Base-by-base conservation (phyloP, 1,140 invertebrate genomes). In the Scaptomyza hsui region DNA sequence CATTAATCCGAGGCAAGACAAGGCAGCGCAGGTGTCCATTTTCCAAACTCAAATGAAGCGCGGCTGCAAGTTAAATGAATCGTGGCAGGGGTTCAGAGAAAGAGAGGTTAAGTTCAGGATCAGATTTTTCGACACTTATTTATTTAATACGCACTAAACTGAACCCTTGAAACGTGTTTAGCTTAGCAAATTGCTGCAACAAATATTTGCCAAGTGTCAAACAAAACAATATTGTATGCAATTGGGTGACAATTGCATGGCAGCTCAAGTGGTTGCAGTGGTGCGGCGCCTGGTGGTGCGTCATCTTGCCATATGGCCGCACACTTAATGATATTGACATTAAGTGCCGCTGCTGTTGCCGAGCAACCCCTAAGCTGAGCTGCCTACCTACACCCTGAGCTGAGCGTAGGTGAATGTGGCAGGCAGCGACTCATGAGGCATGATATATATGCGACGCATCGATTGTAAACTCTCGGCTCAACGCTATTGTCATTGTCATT, bases 291-390 rank as follows among this genome's bases (percentile, higher is more conserved):
- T 15, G 44, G 16, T 53, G 45, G 53, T 64, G 55, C 60, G 47
- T 37, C 41, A 57, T 41, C 52, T 62, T 13, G 24, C 63, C 80
- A 83, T 76, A 85, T 79, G 80, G 52, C 21, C 32, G 67, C 45
- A 59, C 75, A 85, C 74, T 88, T 86, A 75, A 86, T 88, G 81
- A 75, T 86, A 88, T 88, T 86, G 81, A 86, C 81, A 86, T 88
- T 81, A 88, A 72, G 70, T 81, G 73, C 72, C 16, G 47, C 41
- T 16, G 45, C 42, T 35, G 18, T 35, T 86, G 73, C 72, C 18
- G 47, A 47, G 52, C 51, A 59, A 78, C 80, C 80, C 81, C 76
- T 73, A 63, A 83, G 57, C 56, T 7, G 21, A 15, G 39, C 41
- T 53, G 21, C 29, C 5, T 32, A 6, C 29, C 37, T 21, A 32